Percentiles rank a stretch among this genome's conserved stretches.
phyloP scores from a whole-genome alignment of 2,888 invertebrate species.

The Drosophila rubida region DNA sequence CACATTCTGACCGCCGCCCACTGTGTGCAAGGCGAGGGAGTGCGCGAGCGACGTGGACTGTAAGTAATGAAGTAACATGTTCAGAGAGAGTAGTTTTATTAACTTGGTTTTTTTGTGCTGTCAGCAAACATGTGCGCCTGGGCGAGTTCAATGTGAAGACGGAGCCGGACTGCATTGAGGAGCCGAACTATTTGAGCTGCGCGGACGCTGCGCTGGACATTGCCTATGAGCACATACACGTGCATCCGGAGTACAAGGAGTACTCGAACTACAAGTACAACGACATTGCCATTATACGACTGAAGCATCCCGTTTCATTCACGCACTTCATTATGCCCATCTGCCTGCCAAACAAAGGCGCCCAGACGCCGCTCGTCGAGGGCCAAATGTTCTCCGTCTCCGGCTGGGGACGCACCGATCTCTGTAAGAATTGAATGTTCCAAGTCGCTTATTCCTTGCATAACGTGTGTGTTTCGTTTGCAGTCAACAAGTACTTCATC shows the following conservation, averaged over 20 bases:
- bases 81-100: fast-evolving
- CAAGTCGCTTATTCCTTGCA: no score
- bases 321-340: constrained; percentile 87
- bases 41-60: constrained; percentile 86
- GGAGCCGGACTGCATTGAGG: constrained; percentile 87
- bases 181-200: constrained; percentile 85
- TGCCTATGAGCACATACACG: constrained; percentile 87
- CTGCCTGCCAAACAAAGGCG: constrained; percentile 85
- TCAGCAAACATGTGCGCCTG: constrained; percentile 86
- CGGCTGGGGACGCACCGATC: constrained; percentile 88
- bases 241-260: constrained; percentile 88
- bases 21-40: constrained; percentile 86
- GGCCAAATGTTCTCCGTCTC: constrained; percentile 87
- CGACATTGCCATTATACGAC: constrained; percentile 86
- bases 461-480: no score
- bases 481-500: constrained; percentile 83
- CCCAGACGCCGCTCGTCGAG: constrained; percentile 80
- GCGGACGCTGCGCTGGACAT: constrained; percentile 88
- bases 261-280: constrained; percentile 86
- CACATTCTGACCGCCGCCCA: constrained; percentile 88
- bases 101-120: no score
- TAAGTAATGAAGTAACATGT: constrained; percentile 85
- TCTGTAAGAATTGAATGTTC: constrained; percentile 75
- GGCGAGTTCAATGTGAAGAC: constrained; percentile 89
- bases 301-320: constrained; percentile 81